Evolutionary conservation across 2,888 invertebrate genomes (phyloP), one percentile per base, ranked within the genome.

Genomic region (Iselma pallidipennis): DNA sequence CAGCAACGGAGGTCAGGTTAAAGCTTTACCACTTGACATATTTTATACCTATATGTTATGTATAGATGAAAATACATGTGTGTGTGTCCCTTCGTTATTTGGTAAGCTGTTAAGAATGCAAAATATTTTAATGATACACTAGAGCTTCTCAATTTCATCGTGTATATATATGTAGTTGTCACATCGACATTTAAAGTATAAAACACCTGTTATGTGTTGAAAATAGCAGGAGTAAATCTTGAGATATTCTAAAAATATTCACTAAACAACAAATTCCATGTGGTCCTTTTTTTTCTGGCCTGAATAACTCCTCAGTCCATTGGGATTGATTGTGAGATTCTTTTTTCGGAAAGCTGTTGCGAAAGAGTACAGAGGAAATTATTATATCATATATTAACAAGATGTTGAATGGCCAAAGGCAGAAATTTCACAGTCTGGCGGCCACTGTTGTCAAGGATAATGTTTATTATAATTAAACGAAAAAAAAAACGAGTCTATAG

Each of bases 381-480:
- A 45, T 45, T 45, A 45, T 45, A 45, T 45, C 45, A 45, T 45
- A 21, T 12, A 45, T 21, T 45, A 45, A 45, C 45, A 45, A 45
- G 45, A n/a, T n/a, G n/a, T n/a, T n/a, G n/a, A 45, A 45, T 45
- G 21, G 45, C 70, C 54, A 61, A 66, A 67, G 69, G 72, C 67
- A 65, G 61, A 59, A 63, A 72, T 71, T 73, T 69, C 66, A 72
- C 73, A 70, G 74, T 75, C 74, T 75, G 67, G 70, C 67, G 72
- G 66, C 57, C 72, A 75, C 67, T 57, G 71, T 55, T 75, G 75
- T 69, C 75, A 75, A 75, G 74, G 74, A 63, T 65, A 68, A 59
- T 53, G 53, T 57, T 37, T 51, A 59, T 58, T 45, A 45, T 21
- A 45, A 45, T 10, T 45, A 45, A 59, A 49, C 12, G 16, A 57